Conservation (phyloP, 2,113 vertebrate species). For the Muntiacus reevesi region DNA sequence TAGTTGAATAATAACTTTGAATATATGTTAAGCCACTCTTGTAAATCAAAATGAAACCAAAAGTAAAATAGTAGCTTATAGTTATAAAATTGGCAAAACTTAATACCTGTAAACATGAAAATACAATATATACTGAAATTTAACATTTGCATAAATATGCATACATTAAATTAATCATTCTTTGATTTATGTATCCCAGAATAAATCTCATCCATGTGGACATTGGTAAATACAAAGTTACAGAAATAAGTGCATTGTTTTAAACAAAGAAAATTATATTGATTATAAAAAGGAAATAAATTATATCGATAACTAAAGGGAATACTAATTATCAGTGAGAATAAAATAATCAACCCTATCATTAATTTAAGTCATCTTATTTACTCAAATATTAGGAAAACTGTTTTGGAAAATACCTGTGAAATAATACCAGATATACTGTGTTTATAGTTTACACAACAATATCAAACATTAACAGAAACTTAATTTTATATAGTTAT, state of each 20-base stretch:
- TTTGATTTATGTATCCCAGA: not conserved
- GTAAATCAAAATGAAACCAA: not conserved
- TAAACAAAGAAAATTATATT: not conserved
- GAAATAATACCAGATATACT: not conserved
- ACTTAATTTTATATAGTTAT: not conserved
- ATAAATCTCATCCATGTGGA: not conserved
- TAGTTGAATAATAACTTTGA: not conserved
- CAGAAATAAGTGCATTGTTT: not conserved
- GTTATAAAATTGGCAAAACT: not conserved
- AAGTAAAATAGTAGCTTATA: not conserved
- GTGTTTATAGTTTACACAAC: not conserved
- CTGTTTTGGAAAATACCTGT: not conserved
- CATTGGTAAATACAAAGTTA: not conserved
- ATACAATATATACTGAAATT: not conserved
- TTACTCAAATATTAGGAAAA: not conserved
- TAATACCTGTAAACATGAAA: slow-evolving; percentile 17
- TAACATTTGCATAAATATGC: not conserved
- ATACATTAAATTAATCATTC: not conserved
- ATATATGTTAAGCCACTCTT: not conserved
- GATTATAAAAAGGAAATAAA: not conserved
- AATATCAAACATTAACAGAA: not conserved
- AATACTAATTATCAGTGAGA: not conserved
- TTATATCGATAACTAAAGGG: not conserved
- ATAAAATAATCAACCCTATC: not conserved
- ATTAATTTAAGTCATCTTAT: not conserved